Percentiles rank a stretch among this genome's conserved stretches.
These are phyloP conservation scores for Philaenus spumarius DNA, from an alignment of 1,140 invertebrate species.

Conservation along the genomic window DNA sequence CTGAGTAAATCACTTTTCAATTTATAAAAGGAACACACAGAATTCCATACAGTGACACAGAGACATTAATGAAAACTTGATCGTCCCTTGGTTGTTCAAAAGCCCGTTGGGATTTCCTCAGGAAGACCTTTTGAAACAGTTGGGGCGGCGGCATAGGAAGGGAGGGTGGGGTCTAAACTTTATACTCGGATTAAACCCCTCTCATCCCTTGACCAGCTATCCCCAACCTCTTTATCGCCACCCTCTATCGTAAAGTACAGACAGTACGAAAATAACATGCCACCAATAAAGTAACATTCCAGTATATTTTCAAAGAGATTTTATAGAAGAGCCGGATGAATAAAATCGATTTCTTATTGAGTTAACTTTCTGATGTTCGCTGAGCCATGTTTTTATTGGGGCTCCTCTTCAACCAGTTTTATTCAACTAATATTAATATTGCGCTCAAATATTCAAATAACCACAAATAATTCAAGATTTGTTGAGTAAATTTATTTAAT, in stretches of 20 bases:
- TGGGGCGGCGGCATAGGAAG: background rate
- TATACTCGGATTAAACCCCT: slow-evolving; percentile 1
- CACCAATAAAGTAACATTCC: too few species aligned
- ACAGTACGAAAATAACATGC: too few species aligned
- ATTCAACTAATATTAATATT: too few species aligned
- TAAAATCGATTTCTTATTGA: too few species aligned
- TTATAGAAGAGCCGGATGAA: too few species aligned
- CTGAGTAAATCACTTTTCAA: background rate
- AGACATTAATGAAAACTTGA: background rate
- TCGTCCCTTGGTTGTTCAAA: background rate
- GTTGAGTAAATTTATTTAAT: too few species aligned
- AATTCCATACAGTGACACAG: background rate
- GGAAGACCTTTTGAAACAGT: slow-evolving; percentile 1
- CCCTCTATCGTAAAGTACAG: background rate
- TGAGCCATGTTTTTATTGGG: too few species aligned
- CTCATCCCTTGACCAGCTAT: background rate
- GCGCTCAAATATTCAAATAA: too few species aligned
- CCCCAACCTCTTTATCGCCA: background rate
- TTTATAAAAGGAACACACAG: background rate
- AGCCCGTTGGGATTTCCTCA: background rate
- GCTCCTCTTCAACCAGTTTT: too few species aligned
- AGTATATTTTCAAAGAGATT: too few species aligned
- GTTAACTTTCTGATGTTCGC: too few species aligned
- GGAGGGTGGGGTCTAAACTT: background rate
- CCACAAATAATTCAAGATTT: too few species aligned